These are phyloP conservation scores for Odontothrips loti DNA, from an alignment of 2,888 invertebrate genomes.

Conservation along the genomic window DNA sequence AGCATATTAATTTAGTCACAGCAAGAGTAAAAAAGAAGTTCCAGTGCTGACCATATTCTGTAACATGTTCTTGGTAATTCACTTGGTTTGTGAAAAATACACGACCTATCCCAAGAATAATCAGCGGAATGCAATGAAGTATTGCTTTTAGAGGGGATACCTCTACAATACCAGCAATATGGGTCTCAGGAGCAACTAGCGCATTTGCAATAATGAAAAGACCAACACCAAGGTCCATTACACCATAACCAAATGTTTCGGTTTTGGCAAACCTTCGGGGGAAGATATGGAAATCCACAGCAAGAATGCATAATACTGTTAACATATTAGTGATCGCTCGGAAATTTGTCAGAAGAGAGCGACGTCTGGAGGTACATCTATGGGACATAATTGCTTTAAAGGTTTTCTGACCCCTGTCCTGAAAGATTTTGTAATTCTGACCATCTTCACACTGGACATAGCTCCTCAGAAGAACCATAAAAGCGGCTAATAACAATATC, in stretches of 20 bases:
- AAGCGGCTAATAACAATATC: slow-evolving; percentile 39
- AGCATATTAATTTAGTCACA: slow-evolving; percentile 69
- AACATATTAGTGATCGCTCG: slow-evolving; percentile 67
- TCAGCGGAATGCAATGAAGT: slow-evolving; percentile 49
- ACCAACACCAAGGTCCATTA: slow-evolving; percentile 97
- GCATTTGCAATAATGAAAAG: slow-evolving; percentile 79
- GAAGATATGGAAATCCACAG: slow-evolving; percentile 87
- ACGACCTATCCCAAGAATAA: slow-evolving; percentile 61
- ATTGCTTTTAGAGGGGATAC: slow-evolving; percentile 42
- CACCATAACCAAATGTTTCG: slow-evolving; percentile 73
- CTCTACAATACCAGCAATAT: slow-evolving; percentile 34
- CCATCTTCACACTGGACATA: slow-evolving; percentile 34
- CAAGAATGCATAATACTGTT: slow-evolving; percentile 79
- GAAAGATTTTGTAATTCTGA: not conserved
- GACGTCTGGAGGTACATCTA: not conserved
- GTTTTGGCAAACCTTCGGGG: slow-evolving; percentile 85
- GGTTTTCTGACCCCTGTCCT: slow-evolving; percentile 37
- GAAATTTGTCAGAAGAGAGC: slow-evolving; percentile 56
- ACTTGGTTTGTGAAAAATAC: slow-evolving; percentile 57
- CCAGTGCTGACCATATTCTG: slow-evolving; percentile 96
- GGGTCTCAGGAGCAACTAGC: slow-evolving; percentile 60
- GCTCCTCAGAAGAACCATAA: slow-evolving; percentile 13
- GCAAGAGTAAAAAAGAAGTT: slow-evolving; percentile 97
- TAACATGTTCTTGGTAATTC: slow-evolving; percentile 80
- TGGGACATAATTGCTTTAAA: slow-evolving; percentile 41